These are phyloP conservation scores for Metaphire vulgaris DNA, from an alignment of 1,140 invertebrate genomes.

Conservation along the genomic window DNA sequence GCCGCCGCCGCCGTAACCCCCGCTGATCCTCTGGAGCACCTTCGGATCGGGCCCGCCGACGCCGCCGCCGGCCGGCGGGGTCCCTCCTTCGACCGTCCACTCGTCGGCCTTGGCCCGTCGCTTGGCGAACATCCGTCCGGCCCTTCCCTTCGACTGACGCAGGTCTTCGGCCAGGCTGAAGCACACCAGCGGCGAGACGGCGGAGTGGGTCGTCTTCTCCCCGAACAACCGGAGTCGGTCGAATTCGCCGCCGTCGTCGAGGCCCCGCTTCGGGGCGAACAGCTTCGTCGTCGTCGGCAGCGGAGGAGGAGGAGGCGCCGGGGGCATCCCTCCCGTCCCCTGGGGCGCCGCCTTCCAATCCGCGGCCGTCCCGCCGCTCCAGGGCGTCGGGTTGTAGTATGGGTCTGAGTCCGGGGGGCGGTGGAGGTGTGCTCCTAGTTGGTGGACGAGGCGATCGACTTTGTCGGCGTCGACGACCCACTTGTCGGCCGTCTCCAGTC, in stretches of 20 bases:
- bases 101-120: constrained; percentile 75
- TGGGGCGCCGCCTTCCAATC: no score
- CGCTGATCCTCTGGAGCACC: not conserved
- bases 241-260: constrained; percentile 19
- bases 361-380: constrained; percentile 33
- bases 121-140: constrained; percentile 78
- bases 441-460: constrained; percentile 24
- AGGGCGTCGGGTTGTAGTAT: constrained; percentile 36
- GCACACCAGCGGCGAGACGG: constrained; percentile 63
- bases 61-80: constrained; percentile 35
- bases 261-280: not conserved
- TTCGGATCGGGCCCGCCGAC: constrained; percentile 19
- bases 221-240: constrained; percentile 21
- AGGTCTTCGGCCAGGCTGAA: constrained; percentile 68
- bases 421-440: constrained; percentile 34
- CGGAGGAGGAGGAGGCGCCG: not conserved
- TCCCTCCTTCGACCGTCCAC: constrained; percentile 70
- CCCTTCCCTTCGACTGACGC: constrained; percentile 46
- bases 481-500: constrained; percentile 83
- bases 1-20: not conserved
- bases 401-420: constrained; percentile 26
- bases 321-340: not conserved
- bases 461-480: constrained; percentile 78
- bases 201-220: constrained; percentile 55
- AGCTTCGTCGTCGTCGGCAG: constrained; percentile 34